Base-by-base conservation (phyloP, 2,888 invertebrate genomes). In the Mesorhabditis spiculigera region DNA sequence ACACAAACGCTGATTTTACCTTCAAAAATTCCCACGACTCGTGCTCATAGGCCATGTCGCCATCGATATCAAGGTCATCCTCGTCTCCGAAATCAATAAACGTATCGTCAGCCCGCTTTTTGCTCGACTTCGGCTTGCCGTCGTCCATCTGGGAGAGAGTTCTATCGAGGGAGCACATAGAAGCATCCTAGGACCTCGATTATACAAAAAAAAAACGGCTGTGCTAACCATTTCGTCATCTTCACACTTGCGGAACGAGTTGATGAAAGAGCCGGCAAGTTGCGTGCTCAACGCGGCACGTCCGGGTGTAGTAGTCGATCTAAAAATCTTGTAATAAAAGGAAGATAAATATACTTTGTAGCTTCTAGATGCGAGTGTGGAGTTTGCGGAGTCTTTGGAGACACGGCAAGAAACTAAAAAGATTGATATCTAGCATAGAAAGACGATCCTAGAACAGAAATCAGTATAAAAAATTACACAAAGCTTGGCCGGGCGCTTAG, bases 11-110 rank as follows among this genome's bases (percentile, higher is more conserved):
- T 45, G 4, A 58, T 41, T 42, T 16, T 50, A 76, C 76, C 71
- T 79, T 76, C 45, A 84, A 71, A 66, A 78, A 83, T 4, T 71
- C 72, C 13, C 79, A 74, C 5, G 69, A 69, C 50, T 79, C 78
- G 58, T 81, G 80, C 8, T 71, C 74, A 44, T 76, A 78, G n/a
- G n/a, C 58, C 58, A 50, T 50, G 10, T 10, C 58, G 64, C 68
- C 69, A 6, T 73, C 74, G 8, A 65, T 58, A 42, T 72, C 70
- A 58, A 41, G 58, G 6, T 43, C 61, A 6, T 65, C 62, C 8
- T 41, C 68, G 16, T n/a, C n/a, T n/a, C n/a, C n/a, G n/a, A n/a
- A n/a, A n/a, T n/a, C n/a, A n/a, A n/a, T n/a, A n/a, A n/a, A n/a
- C n/a, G n/a, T n/a, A n/a, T n/a, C n/a, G n/a, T 44, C 41, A 8